Conservation (phyloP, 2,113 vertebrate species). For the Uria aalge region DNA sequence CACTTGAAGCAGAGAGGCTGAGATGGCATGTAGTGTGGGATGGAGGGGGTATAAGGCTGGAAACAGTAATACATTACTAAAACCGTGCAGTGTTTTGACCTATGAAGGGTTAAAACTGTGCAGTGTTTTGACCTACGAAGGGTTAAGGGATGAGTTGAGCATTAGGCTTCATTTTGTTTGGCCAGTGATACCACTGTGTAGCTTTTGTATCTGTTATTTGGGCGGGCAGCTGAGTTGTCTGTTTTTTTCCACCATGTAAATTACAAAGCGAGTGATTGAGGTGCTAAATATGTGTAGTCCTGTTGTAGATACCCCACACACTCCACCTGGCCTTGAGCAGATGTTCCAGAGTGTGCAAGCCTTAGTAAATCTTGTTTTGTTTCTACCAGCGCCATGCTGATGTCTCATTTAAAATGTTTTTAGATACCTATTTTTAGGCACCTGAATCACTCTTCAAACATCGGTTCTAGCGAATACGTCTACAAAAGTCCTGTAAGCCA, state of each 20-base stretch:
- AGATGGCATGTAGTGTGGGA: background rate
- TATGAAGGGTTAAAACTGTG: background rate
- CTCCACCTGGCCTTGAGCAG: background rate
- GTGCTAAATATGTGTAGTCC: background rate
- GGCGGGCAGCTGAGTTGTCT: background rate
- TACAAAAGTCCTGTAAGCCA: background rate
- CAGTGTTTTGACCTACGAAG: background rate
- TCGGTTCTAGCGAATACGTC: background rate
- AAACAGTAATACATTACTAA: background rate
- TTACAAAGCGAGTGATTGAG: background rate
- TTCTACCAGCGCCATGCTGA: background rate
- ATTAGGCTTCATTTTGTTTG: background rate
- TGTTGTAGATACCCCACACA: background rate
- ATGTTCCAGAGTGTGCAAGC: background rate
- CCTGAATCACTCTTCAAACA: background rate
- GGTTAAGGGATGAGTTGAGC: background rate
- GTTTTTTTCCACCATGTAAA: background rate
- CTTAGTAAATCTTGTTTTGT: background rate
- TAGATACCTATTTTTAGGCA: background rate
- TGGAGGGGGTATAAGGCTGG: background rate
- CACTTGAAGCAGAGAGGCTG: background rate
- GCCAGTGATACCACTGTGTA: background rate
- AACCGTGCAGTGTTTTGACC: background rate
- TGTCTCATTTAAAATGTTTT: background rate
- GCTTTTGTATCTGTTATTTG: background rate